These are phyloP conservation scores for Sussaba pulchella DNA, from an alignment of 2,888 invertebrate genomes.

Conservation along the genomic window DNA sequence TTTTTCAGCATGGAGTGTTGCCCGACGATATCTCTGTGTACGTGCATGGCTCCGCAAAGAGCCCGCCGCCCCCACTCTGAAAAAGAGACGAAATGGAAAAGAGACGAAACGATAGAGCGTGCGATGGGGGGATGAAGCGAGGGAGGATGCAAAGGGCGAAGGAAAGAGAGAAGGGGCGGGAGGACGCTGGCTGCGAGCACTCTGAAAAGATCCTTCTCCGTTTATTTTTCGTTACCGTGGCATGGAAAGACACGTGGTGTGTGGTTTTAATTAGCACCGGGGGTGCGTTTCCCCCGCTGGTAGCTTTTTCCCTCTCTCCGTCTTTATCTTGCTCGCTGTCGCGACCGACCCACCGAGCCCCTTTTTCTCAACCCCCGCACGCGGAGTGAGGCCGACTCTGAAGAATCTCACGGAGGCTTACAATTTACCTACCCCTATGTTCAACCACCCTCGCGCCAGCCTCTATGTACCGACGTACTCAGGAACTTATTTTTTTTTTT, in stretches of 20 bases:
- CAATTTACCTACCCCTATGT: slow-evolving; percentile 70
- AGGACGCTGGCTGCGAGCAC: slow-evolving; percentile 61
- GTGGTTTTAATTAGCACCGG: slow-evolving; percentile 80
- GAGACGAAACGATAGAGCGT: slow-evolving; percentile 41
- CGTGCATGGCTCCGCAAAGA: slow-evolving; percentile 20
- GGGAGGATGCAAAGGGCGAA: slow-evolving; percentile 34
- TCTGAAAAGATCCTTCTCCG: slow-evolving; percentile 81
- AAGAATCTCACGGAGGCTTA: slow-evolving; percentile 74
- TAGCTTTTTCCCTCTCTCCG: slow-evolving; percentile 20
- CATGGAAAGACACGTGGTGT: slow-evolving; percentile 81
- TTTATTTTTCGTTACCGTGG: slow-evolving; percentile 78
- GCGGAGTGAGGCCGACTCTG: slow-evolving; percentile 65
- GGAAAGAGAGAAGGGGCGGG: slow-evolving; percentile 50
- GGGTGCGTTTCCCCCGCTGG: slow-evolving; percentile 69
- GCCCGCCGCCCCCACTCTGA: background rate
- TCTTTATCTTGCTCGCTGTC: background rate
- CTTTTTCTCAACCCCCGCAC: slow-evolving; percentile 24
- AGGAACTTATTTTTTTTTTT: slow-evolving; percentile 23
- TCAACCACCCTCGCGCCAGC: slow-evolving; percentile 28
- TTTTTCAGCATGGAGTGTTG: slow-evolving; percentile 53
- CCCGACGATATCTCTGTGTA: slow-evolving; percentile 38
- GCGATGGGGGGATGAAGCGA: slow-evolving; percentile 43
- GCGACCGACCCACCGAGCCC: slow-evolving; percentile 21
- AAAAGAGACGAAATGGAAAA: slow-evolving; percentile 37
- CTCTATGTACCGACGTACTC: slow-evolving; percentile 30